Base-by-base conservation (phyloP, 2,113 vertebrate species). In the Rhea americana region DNA sequence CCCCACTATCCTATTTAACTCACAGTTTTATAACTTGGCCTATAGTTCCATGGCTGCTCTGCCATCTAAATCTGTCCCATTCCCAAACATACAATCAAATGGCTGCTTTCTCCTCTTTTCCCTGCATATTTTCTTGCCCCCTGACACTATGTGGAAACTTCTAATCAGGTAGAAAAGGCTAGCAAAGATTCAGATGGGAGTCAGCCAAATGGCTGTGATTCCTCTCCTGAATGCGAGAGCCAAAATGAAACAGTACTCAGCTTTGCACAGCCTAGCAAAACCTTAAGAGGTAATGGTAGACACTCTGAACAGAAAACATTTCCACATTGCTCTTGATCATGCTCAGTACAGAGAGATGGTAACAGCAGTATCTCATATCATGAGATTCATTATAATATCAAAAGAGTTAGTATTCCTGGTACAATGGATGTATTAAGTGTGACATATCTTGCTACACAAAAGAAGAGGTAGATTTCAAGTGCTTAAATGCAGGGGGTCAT, bases 401-500 rank as follows among this genome's bases (percentile, higher is more conserved):
- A 87, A 90, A 93, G 73, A 90, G 50, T 22, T 89, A 73, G 70
- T 83, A 88, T 84, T 80, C 89, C 87, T 91, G 73, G 26, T 66
- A 81, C 88, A 94, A 92, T 50, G 13, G 77, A 53, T 85, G 61
- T 65, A 86, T 90, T 82, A 87, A 41, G 37, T 28, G 17, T 76
- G 70, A 74, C n/a, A 74, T 24, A 65, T 74, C 58, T 56, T 86
- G 70, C 63, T 86, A 82, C 47, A 77, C 35, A 63, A 65, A 80
- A 89, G 59, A 67, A 13, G 58, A 87, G 21, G 37, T 56, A 32
- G 28, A 55, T 80, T 93, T 45, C 37, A 58, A 84, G 14, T 4
- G 7, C 35, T 70, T 59, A 75, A 87, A 93, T 30, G 24, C 48
- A 85, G 35, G 37, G 48, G 25, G 41, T n/a, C 17, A 25, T 58